Conservation (phyloP, 1,140 invertebrate species). For the Mercenaria mercenaria region DNA sequence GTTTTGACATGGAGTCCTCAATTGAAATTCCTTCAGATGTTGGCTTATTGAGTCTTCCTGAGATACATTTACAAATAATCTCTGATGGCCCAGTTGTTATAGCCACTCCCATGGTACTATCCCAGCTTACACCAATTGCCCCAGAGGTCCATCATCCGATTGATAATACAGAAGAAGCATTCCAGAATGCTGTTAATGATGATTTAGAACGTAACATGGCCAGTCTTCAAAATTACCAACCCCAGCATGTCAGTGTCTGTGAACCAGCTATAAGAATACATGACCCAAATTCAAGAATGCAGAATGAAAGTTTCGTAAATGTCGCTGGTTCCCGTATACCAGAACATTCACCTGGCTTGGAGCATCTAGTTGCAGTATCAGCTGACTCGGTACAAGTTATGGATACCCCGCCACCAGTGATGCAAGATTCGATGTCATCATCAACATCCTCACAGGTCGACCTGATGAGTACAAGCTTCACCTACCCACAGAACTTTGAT, state of each 20-base stretch:
- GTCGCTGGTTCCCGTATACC: not conserved
- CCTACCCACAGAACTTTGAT: slow-evolving; percentile 63
- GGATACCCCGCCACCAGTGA: slow-evolving; percentile 49
- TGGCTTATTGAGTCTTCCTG: slow-evolving; percentile 51
- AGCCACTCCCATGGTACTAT: slow-evolving; percentile 66
- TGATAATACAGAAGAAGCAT: slow-evolving; percentile 77
- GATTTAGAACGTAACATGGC: slow-evolving; percentile 77
- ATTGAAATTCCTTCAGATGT: slow-evolving; percentile 56
- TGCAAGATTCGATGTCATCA: slow-evolving; percentile 62
- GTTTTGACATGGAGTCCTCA: slow-evolving; percentile 60
- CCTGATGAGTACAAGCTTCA: slow-evolving; percentile 57
- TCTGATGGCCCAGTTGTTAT: slow-evolving; percentile 70
- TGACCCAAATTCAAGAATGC: not conserved
- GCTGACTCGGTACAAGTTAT: slow-evolving; percentile 46
- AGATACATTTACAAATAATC: slow-evolving; percentile 67
- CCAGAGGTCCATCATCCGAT: slow-evolving; percentile 22
- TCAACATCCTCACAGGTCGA: slow-evolving; percentile 46
- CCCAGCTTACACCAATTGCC: slow-evolving; percentile 44
- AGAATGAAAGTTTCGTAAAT: not conserved
- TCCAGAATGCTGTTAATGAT: slow-evolving; percentile 78
- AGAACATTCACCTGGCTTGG: slow-evolving; percentile 27
- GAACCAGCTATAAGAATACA: slow-evolving; percentile 12
- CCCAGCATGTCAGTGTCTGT: slow-evolving; percentile 51
- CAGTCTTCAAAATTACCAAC: slow-evolving; percentile 17
- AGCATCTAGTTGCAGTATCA: slow-evolving; percentile 13